Evolutionary conservation across 2,888 invertebrate species (phyloP).

Genomic region (Agelastica alni): DNA sequence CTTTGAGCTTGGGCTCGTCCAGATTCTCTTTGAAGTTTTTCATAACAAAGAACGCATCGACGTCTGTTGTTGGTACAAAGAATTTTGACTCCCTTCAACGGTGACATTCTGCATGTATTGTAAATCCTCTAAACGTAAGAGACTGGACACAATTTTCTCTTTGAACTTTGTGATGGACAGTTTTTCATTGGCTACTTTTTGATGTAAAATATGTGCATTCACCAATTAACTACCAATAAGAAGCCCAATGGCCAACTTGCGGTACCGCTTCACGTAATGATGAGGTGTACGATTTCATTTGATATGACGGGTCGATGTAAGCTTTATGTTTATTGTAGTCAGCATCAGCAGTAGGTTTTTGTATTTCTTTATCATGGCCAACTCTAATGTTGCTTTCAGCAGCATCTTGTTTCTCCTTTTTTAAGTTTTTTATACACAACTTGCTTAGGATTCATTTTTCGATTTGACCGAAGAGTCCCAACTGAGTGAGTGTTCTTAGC

Average conservation of each 20-base stretch:
- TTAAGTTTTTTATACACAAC: background rate
- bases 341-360: slow-evolving; percentile 36
- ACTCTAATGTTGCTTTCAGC: slow-evolving; percentile 1
- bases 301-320: slow-evolving; percentile 43
- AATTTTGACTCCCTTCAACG: too few species aligned
- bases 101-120: background rate
- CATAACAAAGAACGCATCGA: slow-evolving; percentile 7
- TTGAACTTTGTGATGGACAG: slow-evolving; percentile 22
- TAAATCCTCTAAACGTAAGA: background rate
- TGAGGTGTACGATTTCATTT: slow-evolving; percentile 38
- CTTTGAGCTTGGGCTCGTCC: slow-evolving; percentile 3
- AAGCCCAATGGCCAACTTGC: slow-evolving; percentile 41
- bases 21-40: slow-evolving; percentile 4
- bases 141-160: slow-evolving; percentile 1
- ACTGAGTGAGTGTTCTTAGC: background rate
- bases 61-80: slow-evolving; percentile 4
- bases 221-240: slow-evolving; percentile 34
- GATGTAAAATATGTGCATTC: slow-evolving; percentile 35
- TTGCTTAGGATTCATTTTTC: slow-evolving; percentile 6
- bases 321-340: slow-evolving; percentile 42
- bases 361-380: slow-evolving; percentile 16
- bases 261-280: slow-evolving; percentile 43
- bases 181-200: slow-evolving; percentile 32
- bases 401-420: background rate
- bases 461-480: slow-evolving; percentile 2